Conservation (phyloP, 2,113 vertebrate genomes). For the Lophura nycthemera region DNA sequence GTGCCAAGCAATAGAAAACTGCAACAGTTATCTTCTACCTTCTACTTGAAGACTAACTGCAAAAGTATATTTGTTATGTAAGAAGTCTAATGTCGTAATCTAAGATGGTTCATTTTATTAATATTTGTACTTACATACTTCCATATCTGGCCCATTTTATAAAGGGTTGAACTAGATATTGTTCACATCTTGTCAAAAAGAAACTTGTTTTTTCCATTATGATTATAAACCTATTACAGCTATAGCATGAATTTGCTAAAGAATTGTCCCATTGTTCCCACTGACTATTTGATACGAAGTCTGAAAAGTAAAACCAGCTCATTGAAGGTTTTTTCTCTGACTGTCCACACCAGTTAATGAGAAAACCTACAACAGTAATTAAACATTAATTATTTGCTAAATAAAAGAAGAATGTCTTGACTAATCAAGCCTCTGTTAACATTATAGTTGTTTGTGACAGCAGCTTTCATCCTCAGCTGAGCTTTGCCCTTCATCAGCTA, state of each 20-base stretch:
- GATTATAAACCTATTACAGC: neutral
- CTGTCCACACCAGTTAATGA: neutral
- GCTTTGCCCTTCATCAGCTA: neutral
- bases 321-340: neutral
- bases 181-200: neutral
- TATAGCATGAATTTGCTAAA: neutral
- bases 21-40: neutral
- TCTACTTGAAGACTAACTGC: neutral
- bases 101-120: neutral
- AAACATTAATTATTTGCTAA: neutral
- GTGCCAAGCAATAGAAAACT: neutral
- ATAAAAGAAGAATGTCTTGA: neutral
- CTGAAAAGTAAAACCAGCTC: neutral
- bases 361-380: neutral
- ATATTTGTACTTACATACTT: neutral
- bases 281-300: neutral
- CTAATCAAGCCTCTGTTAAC: neutral
- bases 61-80: neutral
- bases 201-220: neutral
- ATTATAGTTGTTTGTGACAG: conserved; percentile 4
- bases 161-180: neutral
- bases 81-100: neutral
- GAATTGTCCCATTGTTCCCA: neutral
- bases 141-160: neutral
- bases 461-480: neutral